Evolutionary conservation across 2,797 vertebrate genomes (phyloP).

Genomic region (Otus scops): DNA sequence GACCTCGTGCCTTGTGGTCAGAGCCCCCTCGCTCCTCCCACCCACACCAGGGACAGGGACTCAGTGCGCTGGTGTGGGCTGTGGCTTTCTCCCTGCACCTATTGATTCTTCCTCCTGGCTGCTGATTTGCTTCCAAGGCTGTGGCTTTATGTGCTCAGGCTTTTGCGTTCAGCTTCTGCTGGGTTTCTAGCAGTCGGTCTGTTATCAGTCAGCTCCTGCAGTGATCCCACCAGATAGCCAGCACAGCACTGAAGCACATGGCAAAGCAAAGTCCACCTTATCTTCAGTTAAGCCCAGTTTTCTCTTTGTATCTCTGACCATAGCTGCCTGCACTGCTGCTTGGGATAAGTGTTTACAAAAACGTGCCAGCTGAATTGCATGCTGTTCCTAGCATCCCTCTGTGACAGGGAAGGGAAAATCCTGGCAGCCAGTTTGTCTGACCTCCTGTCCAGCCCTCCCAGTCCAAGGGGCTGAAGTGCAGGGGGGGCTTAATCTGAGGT

Average conservation of each 20-base stretch:
- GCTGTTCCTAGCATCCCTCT: neutral
- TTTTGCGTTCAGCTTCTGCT: neutral
- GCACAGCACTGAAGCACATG: neutral
- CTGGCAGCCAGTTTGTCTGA: neutral
- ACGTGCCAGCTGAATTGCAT: neutral
- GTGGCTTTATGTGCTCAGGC: neutral
- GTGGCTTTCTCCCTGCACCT: neutral
- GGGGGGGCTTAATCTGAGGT: neutral
- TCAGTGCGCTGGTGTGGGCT: neutral
- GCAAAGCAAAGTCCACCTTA: neutral
- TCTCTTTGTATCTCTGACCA: neutral
- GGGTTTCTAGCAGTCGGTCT: neutral
- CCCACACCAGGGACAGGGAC: rapidly evolving
- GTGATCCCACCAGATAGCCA: neutral
- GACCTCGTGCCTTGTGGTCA: neutral
- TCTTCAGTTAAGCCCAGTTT: neutral
- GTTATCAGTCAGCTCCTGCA: neutral
- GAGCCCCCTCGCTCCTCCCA: rapidly evolving
- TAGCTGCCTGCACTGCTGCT: neutral
- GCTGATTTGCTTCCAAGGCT: neutral
- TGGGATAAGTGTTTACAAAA: neutral
- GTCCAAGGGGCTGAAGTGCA: neutral
- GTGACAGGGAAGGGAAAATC: neutral
- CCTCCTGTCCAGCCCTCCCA: neutral
- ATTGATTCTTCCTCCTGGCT: neutral